phyloP scores from a whole-genome alignment of 2,113 vertebrate species.

The Notarius lentiginosus region DNA sequence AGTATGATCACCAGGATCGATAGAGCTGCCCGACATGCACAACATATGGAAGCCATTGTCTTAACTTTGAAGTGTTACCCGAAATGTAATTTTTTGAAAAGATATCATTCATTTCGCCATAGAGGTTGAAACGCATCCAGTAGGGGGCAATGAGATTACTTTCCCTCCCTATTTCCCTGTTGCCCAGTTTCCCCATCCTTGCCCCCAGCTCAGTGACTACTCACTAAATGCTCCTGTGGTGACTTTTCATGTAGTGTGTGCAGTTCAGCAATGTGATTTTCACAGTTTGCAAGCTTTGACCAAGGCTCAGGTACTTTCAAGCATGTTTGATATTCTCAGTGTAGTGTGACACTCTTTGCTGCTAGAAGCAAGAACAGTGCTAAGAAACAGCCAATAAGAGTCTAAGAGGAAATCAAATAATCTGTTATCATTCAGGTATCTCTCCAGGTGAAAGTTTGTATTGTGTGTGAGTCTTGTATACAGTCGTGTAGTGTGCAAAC shows the following conservation, averaged over 20 bases:
- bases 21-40: too few species aligned
- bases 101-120: too few species aligned
- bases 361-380: neutral
- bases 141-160: too few species aligned
- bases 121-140: too few species aligned
- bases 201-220: neutral
- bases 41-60: too few species aligned
- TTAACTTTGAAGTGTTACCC: too few species aligned
- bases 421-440: neutral
- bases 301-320: neutral
- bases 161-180: neutral
- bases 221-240: neutral
- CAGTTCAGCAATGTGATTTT: neutral
- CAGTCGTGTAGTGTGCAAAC: neutral
- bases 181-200: neutral
- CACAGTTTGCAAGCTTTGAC: neutral
- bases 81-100: too few species aligned
- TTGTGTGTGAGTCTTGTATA: neutral
- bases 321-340: neutral
- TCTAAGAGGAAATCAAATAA: neutral
- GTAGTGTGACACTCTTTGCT: neutral
- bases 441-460: neutral
- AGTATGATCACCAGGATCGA: too few species aligned
- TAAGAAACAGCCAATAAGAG: neutral
- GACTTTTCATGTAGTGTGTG: neutral